Conservation (phyloP, 2,113 vertebrate genomes). For the Ochotona curzoniae region DNA sequence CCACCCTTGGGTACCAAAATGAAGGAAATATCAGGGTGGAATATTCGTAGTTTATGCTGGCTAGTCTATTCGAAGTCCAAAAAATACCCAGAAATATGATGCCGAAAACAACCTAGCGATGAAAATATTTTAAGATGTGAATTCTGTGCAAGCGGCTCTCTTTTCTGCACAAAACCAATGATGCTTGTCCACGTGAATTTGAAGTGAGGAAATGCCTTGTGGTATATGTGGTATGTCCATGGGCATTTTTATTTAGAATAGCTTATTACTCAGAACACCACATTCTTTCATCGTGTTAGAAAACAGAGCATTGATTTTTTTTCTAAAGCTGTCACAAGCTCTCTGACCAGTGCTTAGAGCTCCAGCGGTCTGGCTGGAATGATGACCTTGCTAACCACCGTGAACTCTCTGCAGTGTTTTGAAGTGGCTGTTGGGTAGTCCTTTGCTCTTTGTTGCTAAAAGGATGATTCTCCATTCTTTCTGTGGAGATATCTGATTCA, state of each 20-base stretch:
- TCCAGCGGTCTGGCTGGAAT: background rate
- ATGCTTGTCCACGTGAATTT: background rate
- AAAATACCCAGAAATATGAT: background rate
- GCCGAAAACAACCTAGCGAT: slow-evolving; percentile 8
- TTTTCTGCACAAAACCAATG: background rate
- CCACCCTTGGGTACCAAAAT: background rate
- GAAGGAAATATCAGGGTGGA: background rate
- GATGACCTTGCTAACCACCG: background rate
- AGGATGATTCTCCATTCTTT: background rate
- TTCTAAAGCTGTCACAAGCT: background rate
- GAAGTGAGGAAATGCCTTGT: background rate
- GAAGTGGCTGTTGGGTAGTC: background rate
- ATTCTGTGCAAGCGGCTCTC: background rate
- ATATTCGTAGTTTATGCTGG: slow-evolving; percentile 11
- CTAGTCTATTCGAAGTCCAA: background rate
- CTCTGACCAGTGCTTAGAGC: background rate
- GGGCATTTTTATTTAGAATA: background rate
- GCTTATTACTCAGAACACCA: background rate
- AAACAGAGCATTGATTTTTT: slow-evolving; percentile 28
- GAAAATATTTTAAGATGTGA: slow-evolving; percentile 51
- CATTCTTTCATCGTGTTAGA: background rate
- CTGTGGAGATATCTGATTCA: background rate
- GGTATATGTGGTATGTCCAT: background rate
- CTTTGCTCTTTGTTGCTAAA: background rate
- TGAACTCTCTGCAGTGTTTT: background rate